Conservation (phyloP, 92 coral and sea anemone species). For the Blastomussa wellsi region DNA sequence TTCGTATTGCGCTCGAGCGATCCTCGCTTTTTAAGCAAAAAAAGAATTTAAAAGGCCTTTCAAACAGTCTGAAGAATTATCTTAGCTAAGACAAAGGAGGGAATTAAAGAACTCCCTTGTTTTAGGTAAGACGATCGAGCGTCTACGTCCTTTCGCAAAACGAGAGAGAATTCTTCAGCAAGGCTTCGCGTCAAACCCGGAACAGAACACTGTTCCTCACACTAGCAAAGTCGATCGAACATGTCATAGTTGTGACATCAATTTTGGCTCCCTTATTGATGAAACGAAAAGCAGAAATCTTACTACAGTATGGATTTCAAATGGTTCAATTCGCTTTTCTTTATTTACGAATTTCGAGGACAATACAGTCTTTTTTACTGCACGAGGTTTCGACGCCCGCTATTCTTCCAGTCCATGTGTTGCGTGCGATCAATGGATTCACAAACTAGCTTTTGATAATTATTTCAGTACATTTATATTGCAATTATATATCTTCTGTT, state of each 20-base stretch:
- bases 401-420: slow-evolving; percentile 27
- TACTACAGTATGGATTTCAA: slow-evolving; percentile 6
- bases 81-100: slow-evolving; percentile 12
- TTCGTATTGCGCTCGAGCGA: neutral
- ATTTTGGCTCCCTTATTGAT: neutral
- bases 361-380: slow-evolving; percentile 4
- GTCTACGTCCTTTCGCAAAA: neutral
- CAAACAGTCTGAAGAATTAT: neutral
- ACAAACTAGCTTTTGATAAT: slow-evolving; percentile 14
- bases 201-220: neutral
- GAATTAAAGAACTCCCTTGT: slow-evolving; percentile 26
- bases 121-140: slow-evolving; percentile 18
- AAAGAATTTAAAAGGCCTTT: slow-evolving; percentile 15
- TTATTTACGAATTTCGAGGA: neutral
- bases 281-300: neutral
- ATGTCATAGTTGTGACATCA: neutral
- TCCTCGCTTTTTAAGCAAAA: neutral
- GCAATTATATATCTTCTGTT: slow-evolving; percentile 9
- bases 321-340: neutral
- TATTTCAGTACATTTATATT: slow-evolving; percentile 7
- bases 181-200: neutral
- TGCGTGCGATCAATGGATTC: slow-evolving; percentile 5
- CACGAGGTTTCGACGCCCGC: slow-evolving; percentile 27
- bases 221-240: neutral
- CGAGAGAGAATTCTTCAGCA: neutral